A percentile compares a stretch with the other conserved stretches of the same genome.
Conservation (phyloP, 2,888 invertebrate genomes). For the Drosophila fulvimacula region DNA sequence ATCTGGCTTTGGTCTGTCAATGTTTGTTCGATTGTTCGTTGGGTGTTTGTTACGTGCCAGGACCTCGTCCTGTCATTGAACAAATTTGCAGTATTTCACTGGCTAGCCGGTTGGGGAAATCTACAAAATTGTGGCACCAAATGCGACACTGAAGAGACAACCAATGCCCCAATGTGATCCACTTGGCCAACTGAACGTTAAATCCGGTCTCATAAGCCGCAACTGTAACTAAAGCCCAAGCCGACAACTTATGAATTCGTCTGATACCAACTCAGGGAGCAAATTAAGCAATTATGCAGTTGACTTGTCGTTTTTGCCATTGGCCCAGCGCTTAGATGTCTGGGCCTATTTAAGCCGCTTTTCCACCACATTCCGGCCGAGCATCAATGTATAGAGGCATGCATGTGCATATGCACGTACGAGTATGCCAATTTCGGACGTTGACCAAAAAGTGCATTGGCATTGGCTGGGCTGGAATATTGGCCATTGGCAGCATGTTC, state of each 20-base stretch:
- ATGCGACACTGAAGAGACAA: constrained; percentile 72
- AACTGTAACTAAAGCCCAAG: constrained; percentile 20
- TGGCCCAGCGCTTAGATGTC: constrained; percentile 28
- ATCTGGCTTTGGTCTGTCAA: constrained; percentile 66
- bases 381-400: constrained; percentile 1
- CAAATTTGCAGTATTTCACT: constrained; percentile 69
- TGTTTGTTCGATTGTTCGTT: constrained; percentile 58
- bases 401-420: constrained; percentile 28
- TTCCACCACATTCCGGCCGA: constrained; percentile 30
- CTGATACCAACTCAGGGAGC: constrained; percentile 40
- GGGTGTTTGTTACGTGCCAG: constrained; percentile 66
- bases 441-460: constrained; percentile 51
- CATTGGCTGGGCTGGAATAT: constrained; percentile 58
- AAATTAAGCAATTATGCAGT: constrained; percentile 79
- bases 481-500: constrained; percentile 65
- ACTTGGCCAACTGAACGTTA: constrained; percentile 9
- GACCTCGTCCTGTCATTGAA: constrained; percentile 65
- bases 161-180: constrained; percentile 38
- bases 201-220: constrained; percentile 16
- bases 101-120: constrained; percentile 68
- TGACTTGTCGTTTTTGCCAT: constrained; percentile 69
- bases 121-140: constrained; percentile 69
- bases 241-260: constrained; percentile 42
- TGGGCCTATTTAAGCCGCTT: constrained; percentile 59
- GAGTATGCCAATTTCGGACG: constrained; percentile 62